These are phyloP conservation scores for Anthopleura xanthogrammica DNA, from an alignment of 92 coral and sea anemone species.

Conservation along the genomic window DNA sequence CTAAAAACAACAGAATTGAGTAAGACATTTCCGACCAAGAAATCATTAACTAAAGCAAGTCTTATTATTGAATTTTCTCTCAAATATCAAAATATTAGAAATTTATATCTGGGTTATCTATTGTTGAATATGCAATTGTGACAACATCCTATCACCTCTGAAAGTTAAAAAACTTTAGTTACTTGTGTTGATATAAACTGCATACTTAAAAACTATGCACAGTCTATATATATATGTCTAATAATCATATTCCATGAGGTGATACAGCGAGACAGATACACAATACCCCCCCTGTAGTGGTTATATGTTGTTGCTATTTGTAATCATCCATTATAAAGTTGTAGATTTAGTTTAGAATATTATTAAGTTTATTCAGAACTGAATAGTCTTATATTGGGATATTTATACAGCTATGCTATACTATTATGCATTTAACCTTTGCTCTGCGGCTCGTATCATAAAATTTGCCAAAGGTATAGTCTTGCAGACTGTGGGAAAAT, in stretches of 20 bases:
- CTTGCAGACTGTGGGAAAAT: background rate
- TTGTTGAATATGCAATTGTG: background rate
- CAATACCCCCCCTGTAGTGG: background rate
- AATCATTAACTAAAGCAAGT: background rate
- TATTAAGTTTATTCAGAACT: too few species aligned
- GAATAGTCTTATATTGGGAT: background rate
- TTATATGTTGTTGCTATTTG: background rate
- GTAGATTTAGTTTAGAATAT: background rate
- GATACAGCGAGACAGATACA: background rate
- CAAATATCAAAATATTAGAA: background rate
- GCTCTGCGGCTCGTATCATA: background rate
- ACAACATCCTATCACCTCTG: background rate
- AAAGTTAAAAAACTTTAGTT: background rate
- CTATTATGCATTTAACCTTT: conserved; percentile 1
- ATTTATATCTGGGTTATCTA: background rate
- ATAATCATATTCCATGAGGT: background rate
- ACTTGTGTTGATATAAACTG: background rate
- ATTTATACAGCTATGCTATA: background rate
- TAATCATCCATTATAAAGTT: background rate
- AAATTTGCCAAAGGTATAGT: background rate
- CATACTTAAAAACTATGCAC: background rate
- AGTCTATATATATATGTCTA: background rate
- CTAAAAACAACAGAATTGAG: background rate
- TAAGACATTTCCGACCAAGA: background rate
- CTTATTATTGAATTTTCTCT: background rate